A percentile compares a stretch with the other conserved stretches of the same genome.
Evolutionary conservation across 2,797 vertebrate species (phyloP).

Genomic region (Ibycter americanus): DNA sequence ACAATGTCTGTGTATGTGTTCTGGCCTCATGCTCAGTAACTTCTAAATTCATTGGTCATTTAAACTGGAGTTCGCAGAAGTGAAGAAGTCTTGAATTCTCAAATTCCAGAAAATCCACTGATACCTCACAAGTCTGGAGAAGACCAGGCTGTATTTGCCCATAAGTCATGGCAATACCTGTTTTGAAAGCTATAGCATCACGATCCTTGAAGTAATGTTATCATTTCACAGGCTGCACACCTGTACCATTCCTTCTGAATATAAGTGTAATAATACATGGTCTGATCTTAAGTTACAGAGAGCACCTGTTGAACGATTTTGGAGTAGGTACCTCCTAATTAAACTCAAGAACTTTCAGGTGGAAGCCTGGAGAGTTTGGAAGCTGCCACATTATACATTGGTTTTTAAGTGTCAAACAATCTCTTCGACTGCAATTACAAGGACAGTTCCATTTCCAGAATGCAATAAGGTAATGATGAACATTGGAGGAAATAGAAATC

Average conservation of each 20-base stretch:
- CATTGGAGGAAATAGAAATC: background rate
- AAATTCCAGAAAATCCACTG: background rate
- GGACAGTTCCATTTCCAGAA: background rate
- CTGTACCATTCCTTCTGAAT: background rate
- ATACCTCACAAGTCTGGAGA: background rate
- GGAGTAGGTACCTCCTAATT: background rate
- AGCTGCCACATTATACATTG: background rate
- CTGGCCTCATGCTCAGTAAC: background rate
- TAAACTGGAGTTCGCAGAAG: background rate
- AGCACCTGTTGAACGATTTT: background rate
- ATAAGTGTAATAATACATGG: background rate
- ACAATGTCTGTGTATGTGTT: background rate
- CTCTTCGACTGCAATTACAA: background rate
- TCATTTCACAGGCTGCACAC: background rate
- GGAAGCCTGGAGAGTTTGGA: background rate
- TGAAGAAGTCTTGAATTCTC: background rate
- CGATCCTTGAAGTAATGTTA: background rate
- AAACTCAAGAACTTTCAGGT: background rate
- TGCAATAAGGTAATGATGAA: background rate
- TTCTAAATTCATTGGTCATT: background rate
- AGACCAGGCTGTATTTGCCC: background rate
- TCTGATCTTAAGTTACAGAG: background rate
- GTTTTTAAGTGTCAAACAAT: background rate
- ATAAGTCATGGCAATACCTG: background rate
- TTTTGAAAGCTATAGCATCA: background rate